phyloP scores from a whole-genome alignment of 2,113 vertebrate species.

The Ia io region DNA sequence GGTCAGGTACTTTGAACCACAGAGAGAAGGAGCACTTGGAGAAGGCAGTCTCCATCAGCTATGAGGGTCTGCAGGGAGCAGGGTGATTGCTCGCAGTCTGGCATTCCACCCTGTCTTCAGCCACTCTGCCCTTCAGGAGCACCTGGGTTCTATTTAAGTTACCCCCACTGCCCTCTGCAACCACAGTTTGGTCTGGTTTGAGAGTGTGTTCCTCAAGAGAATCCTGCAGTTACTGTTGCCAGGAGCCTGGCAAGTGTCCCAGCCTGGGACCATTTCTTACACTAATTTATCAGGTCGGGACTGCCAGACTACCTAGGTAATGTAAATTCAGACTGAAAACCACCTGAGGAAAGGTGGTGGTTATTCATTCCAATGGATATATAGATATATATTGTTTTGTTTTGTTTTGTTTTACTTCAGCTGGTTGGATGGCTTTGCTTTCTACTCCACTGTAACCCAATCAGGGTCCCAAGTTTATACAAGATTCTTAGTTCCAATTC shows the following conservation, averaged over 20 bases:
- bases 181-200: neutral
- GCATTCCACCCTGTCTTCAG: neutral
- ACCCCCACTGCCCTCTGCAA: neutral
- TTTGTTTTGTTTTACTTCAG: neutral
- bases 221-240: conserved; percentile 6
- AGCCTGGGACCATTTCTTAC: neutral
- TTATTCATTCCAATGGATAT: neutral
- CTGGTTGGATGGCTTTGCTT: conserved; percentile 5
- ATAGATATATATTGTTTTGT: neutral
- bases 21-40: neutral
- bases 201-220: neutral
- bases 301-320: neutral
- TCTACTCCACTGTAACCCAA: neutral
- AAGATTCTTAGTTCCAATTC: neutral
- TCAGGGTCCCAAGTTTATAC: neutral
- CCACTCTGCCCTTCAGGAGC: neutral
- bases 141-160: neutral
- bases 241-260: neutral
- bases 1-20: neutral
- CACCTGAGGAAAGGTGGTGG: neutral
- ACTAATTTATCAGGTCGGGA: neutral
- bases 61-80: neutral
- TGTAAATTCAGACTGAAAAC: conserved; percentile 12
- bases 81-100: neutral
- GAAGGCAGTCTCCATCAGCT: neutral